Base-by-base conservation (phyloP, 2,113 vertebrate species). In the Ranitomeya imitator region DNA sequence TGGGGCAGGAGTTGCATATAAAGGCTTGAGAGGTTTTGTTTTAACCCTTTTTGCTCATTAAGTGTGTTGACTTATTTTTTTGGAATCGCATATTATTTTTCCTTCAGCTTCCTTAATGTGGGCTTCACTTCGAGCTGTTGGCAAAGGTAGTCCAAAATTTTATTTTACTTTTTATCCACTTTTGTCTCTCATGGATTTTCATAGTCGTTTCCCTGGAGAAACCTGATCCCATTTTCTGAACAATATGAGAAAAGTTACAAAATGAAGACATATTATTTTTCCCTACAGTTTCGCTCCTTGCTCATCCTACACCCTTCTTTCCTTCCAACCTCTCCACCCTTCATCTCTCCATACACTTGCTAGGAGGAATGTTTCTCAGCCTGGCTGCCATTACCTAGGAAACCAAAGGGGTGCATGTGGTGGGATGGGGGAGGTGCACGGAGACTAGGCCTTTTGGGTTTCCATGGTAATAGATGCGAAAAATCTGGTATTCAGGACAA, bases 401-500 rank as follows among this genome's bases (percentile, higher is more conserved):
- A 93, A 95, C 94, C 52, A 0, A 77, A 14, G 3, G 6, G 73
- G 59, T 81, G 23, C 37, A 54, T 31, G 54, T 23, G 15, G 77
- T 16, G 86, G n/a, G 31, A 6, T 21, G n/a, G 74, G n/a, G 26
- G 78, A 59, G 31, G 55, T 31, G 57, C 21, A 9, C 8, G 0
- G 13, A 63, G 79, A 87, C 45, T 21, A 9, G 90, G 89, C 92
- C 92, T 91, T 92, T 92, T 89, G 31, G 55, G 95, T 95, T 92
- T 86, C 93, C 90, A 93, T 93, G 89, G 93, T 87, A 93, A 95
- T 94, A 89, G 90, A 91, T 91, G 71, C 59, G 19, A 84, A 88
- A 92, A 94, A 91, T 91, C 93, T 89, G 91, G 93, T 90, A 91
- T 92, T 87, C 16, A 52, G 91, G 93, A 94, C 93, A 95, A 95